Evolutionary conservation across 2,113 vertebrate species (phyloP), one percentile per base, ranked within the genome.

Genomic region (Neomonachus schauinslandi): DNA sequence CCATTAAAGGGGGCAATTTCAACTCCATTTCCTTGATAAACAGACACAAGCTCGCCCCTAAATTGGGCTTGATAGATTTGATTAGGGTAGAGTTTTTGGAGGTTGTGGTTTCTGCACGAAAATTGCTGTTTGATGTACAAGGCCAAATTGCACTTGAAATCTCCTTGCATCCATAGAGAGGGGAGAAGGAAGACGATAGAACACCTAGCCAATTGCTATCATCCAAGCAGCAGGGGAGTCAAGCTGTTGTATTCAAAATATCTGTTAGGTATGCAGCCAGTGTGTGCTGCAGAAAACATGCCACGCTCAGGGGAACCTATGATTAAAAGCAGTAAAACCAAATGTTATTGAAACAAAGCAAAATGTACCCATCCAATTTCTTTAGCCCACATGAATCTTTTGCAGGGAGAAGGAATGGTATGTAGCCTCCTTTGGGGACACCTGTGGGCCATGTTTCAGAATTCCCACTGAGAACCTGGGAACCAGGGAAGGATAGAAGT

Each of bases 11-110:
- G 97, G 93, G 98, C 98, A 99, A 99, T 99, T 99, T 98, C 1
- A 92, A 98, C 98, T 98, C 98, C 98, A 98, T 99, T 99, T 99
- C 98, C 98, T 98, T 98, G 98, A 98, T 99, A 98, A 99, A 98
- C 98, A 98, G 98, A 98, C 98, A 81, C 98, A 97, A 97, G 97
- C 96, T 63, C 49, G 92, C 96, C 98, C 98, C 79, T 74, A 97
- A 99, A 98, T 93, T 98, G 98, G 98, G 42, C 98, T 98, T 98
- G 98, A 98, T 98, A 98, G 98, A 98, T 99, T 98, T 98, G 98
- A 99, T 98, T 98, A 98, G 96, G 94, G 98, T 98, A 98, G 98
- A 97, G 97, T 98, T 98, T 98, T 98, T 97, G 98, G 98, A 98
- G 98, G 99, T 98, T 98, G 98, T 98, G 97, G 98, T 99, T 99